Evolutionary conservation across 2,888 invertebrate species (phyloP), one percentile per base, ranked within the genome.

Genomic region (Phortica magna): DNA sequence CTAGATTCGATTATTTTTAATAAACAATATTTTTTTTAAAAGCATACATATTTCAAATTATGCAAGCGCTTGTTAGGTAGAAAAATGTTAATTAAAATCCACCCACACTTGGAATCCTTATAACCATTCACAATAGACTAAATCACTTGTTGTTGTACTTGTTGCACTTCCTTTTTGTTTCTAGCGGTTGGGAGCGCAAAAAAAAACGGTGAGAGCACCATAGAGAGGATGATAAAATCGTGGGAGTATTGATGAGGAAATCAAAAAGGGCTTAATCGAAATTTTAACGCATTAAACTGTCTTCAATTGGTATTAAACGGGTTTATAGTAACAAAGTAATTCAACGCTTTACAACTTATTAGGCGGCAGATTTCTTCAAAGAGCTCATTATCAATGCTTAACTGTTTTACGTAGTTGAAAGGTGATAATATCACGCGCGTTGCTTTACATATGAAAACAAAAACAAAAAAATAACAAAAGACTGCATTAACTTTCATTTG

Each of bases 161-260:
- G 64, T 64, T 64, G 64, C 64, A 64, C 64, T 64, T 64, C 64
- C 64, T 64, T 31, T 64, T 64, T 19, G 64, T 64, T 22, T 12
- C 2, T 31, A 14, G 64, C 6, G 59, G 17, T n/a, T 19, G n/a
- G n/a, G 14, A 17, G 17, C 17, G 5, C 59, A 22, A 22, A 64
- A 22, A 64, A 19, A 9, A 48, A 31, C 31, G 31, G 39, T 31
- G 64, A 64, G 64, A 64, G 39, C 14, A 31, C 7, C 14, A 1
- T 2, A 64, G 39, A 9, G 64, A 64, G 9, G 14, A 31, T 31
- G 14, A 31, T 48, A 14, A 48, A 14, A 14, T 64, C 14, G 22
- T 64, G 64, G 31, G 31, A 31, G 64, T 31, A 61, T 19, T 22
- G 61, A 12, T 7, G 48, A 48, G 48, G 9, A 48, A 12, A 48